Evolutionary conservation across 2,888 invertebrate species (phyloP).

Genomic region (Dicycla oo): DNA sequence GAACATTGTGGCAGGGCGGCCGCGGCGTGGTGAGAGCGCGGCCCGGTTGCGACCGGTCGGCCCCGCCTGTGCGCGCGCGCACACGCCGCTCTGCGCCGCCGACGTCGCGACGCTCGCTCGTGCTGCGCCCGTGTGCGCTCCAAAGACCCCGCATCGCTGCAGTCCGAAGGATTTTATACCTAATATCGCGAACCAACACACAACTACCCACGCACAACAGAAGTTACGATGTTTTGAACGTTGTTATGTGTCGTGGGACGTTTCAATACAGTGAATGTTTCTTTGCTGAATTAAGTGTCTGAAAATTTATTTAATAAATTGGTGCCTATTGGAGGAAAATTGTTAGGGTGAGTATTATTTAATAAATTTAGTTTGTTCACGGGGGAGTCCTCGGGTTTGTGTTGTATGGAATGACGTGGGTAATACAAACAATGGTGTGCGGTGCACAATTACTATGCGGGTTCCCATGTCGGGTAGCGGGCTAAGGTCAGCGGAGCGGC

Average conservation of each 20-base stretch:
- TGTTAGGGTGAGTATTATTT: constrained; percentile 61
- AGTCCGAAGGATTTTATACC: constrained; percentile 72
- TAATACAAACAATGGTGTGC: constrained; percentile 59
- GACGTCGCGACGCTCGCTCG: constrained; percentile 88
- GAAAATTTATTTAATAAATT: constrained; percentile 49
- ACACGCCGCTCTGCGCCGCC: constrained; percentile 86
- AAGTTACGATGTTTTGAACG: constrained; percentile 79
- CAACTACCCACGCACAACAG: constrained; percentile 69
- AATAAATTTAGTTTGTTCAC: constrained; percentile 26
- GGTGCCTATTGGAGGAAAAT: constrained; percentile 52
- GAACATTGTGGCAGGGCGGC: constrained; percentile 82
- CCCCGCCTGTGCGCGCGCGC: constrained; percentile 85
- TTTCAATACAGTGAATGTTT: constrained; percentile 72
- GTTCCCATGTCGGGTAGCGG: constrained; percentile 74
- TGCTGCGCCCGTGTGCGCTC: constrained; percentile 81
- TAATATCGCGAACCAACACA: constrained; percentile 68
- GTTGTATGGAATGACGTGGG: constrained; percentile 30
- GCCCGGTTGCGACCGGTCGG: constrained; percentile 90
- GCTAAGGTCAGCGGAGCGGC: constrained; percentile 78
- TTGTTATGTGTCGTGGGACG: constrained; percentile 73
- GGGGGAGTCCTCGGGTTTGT: constrained; percentile 11
- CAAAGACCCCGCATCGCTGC: constrained; percentile 70
- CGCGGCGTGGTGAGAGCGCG: constrained; percentile 86
- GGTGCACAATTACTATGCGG: constrained; percentile 65
- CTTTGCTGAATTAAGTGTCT: constrained; percentile 68